These are phyloP conservation scores for Paedocypris micromegethes DNA, from an alignment of 2,797 vertebrate species.

Conservation along the genomic window DNA sequence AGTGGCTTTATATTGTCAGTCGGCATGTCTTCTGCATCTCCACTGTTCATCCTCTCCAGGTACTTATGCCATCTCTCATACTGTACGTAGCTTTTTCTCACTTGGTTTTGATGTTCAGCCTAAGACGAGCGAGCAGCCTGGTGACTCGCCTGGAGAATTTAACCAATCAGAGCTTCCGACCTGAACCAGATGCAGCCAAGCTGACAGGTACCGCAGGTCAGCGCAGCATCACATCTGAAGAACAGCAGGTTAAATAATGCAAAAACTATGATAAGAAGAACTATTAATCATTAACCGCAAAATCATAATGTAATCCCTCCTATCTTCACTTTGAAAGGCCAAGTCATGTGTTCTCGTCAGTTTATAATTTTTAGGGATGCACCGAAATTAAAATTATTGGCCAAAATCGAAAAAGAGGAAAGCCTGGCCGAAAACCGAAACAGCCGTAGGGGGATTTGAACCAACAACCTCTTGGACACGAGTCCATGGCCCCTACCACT, in stretches of 20 bases:
- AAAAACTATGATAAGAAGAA: too few relatives aligned
- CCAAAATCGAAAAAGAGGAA: too few relatives aligned
- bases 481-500: too few relatives aligned
- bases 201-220: background rate
- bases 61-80: slow-evolving; percentile 25
- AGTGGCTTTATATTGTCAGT: slow-evolving; percentile 15
- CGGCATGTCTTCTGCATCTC: slow-evolving; percentile 4
- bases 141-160: slow-evolving; percentile 16
- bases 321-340: too few relatives aligned
- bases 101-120: slow-evolving; percentile 6
- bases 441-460: too few relatives aligned
- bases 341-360: too few relatives aligned
- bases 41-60: slow-evolving; percentile 16
- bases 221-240: slow-evolving; percentile 7
- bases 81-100: background rate
- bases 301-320: too few relatives aligned
- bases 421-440: too few relatives aligned
- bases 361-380: too few relatives aligned
- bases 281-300: too few relatives aligned
- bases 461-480: too few relatives aligned
- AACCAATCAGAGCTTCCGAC: slow-evolving; percentile 7
- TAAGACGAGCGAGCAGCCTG: slow-evolving; percentile 7
- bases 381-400: too few relatives aligned
- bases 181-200: slow-evolving; percentile 15
- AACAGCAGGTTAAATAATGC: slow-evolving; percentile 14